phyloP scores from a whole-genome alignment of 2,113 vertebrate genomes.

The Labrus mixtus region DNA sequence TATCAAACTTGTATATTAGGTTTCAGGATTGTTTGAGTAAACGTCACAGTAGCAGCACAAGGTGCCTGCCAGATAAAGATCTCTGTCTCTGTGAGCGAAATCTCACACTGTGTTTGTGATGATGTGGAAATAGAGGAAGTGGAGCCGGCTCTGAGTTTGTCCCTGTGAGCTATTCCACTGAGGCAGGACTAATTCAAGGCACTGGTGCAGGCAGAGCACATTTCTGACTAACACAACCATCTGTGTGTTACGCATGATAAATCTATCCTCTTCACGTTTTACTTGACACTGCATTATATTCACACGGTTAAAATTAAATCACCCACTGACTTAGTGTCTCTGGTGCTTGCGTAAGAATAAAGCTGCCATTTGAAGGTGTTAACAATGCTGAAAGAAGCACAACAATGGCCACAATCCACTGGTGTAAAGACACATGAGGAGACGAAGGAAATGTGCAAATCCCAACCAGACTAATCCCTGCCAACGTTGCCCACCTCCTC shows the following conservation, averaged over 20 bases:
- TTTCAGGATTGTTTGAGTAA: not conserved
- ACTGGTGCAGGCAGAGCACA: conserved; percentile 56
- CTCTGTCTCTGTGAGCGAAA: conserved; percentile 20
- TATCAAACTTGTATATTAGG: not conserved
- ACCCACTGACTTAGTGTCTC: conserved; percentile 9
- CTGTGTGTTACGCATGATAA: conserved; percentile 54
- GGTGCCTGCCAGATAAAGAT: conserved; percentile 18
- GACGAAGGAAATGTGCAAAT: conserved; percentile 26
- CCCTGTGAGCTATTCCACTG: conserved; percentile 55
- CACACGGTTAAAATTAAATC: conserved; percentile 13
- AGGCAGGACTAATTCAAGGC: conserved; percentile 66
- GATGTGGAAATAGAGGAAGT: conserved; percentile 38
- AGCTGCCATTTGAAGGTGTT: conserved; percentile 14
- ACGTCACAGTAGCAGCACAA: conserved; percentile 4
- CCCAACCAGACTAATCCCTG: not conserved
- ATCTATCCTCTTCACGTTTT: conserved; percentile 15
- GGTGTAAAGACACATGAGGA: conserved; percentile 11
- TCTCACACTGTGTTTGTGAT: conserved; percentile 35
- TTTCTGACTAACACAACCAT: conserved; percentile 61
- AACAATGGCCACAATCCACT: conserved; percentile 1
- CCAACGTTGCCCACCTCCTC: conserved; percentile 31
- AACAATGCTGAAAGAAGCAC: conserved; percentile 9
- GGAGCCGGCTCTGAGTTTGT: conserved; percentile 51
- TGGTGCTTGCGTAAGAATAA: conserved; percentile 4
- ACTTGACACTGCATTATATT: conserved; percentile 9